Conservation (phyloP, 2,113 vertebrate genomes). For the Hyla sarda region DNA sequence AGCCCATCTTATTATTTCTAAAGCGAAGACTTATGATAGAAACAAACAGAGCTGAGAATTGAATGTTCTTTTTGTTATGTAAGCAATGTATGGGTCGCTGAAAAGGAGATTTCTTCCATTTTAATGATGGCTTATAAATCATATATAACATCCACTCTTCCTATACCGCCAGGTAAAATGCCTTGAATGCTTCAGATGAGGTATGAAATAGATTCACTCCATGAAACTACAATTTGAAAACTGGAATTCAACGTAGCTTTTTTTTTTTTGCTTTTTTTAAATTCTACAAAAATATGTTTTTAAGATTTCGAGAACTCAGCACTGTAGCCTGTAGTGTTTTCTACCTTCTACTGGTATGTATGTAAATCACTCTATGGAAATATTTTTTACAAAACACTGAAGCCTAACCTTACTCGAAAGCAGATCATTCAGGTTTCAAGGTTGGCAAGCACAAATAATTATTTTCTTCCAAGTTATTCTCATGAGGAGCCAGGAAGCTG, state of each 20-base stretch:
- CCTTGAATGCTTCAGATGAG: background rate
- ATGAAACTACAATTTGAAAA: background rate
- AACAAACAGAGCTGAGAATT: background rate
- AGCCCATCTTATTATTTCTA: conserved; percentile 13
- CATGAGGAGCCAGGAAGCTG: background rate
- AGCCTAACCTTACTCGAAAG: background rate
- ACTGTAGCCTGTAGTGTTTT: background rate
- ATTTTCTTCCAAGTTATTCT: background rate
- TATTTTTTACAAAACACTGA: background rate
- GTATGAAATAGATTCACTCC: background rate
- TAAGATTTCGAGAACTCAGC: background rate
- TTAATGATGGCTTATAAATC: conserved; percentile 1
- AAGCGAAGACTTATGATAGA: background rate
- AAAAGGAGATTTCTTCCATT: background rate
- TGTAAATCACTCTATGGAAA: background rate
- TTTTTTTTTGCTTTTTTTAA: too few relatives aligned
- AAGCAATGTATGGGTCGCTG: background rate
- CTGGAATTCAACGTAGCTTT: background rate
- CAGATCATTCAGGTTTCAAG: background rate
- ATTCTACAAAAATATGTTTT: background rate
- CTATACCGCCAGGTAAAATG: background rate
- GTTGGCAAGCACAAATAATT: background rate
- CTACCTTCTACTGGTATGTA: background rate
- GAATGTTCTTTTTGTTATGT: background rate
- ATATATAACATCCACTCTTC: background rate